A percentile compares a stretch with the other conserved stretches of the same genome.
These are phyloP conservation scores for Drosophila sturtevanti DNA, from an alignment of 1,140 invertebrate genomes.

Conservation along the genomic window DNA sequence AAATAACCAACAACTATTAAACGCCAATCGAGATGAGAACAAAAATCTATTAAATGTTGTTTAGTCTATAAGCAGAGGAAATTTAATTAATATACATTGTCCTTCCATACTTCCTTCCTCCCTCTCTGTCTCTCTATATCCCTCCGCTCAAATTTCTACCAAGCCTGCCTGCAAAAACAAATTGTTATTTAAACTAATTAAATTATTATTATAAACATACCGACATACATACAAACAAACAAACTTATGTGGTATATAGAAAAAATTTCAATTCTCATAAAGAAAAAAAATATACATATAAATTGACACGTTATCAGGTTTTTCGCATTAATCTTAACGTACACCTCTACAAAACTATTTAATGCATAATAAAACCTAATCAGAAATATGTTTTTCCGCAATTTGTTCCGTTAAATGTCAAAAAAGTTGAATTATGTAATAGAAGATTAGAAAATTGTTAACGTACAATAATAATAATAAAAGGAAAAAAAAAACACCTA, in stretches of 20 bases:
- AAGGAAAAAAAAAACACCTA: slow-evolving; percentile 14
- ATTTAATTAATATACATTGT: neutral
- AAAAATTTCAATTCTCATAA: slow-evolving; percentile 9
- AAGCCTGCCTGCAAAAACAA: slow-evolving; percentile 40
- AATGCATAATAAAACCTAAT: slow-evolving; percentile 2
- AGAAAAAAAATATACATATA: neutral
- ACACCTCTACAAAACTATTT: neutral
- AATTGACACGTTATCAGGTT: slow-evolving; percentile 9
- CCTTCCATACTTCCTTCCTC: too few species aligned
- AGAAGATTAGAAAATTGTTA: slow-evolving; percentile 12
- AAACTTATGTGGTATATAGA: slow-evolving; percentile 4
- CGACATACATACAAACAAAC: neutral
- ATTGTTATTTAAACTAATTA: slow-evolving; percentile 55
- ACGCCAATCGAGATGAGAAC: slow-evolving; percentile 37
- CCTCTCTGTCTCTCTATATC: neutral
- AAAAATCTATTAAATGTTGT: slow-evolving; percentile 68
- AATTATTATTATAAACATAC: slow-evolving; percentile 6
- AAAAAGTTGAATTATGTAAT: slow-evolving; percentile 28
- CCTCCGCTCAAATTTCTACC: slow-evolving; percentile 23
- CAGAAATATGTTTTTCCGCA: slow-evolving; percentile 13
- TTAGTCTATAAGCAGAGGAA: slow-evolving; percentile 71
- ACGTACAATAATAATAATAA: slow-evolving; percentile 1
- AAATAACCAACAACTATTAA: slow-evolving; percentile 41
- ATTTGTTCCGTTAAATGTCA: slow-evolving; percentile 9
- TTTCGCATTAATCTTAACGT: slow-evolving; percentile 15